Evolutionary conservation across 1,140 invertebrate species (phyloP), one percentile per base, ranked within the genome.

Genomic region (Trichogramma pretiosum): DNA sequence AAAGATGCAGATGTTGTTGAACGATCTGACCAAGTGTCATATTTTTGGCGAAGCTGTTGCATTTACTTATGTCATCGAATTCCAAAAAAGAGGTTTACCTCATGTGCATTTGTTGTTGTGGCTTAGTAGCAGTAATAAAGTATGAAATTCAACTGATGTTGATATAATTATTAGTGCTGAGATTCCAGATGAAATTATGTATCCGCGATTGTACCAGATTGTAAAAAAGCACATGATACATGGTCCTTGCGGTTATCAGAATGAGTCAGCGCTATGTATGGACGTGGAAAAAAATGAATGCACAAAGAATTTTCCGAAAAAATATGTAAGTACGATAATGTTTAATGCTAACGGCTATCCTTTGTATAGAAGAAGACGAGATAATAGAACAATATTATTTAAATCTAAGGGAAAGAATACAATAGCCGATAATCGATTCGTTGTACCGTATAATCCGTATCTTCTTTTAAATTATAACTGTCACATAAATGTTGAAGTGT

Each of bases 191-290:
- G 22, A 23, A 23, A 5, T 14, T 21, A 42, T 8, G 13, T 37
- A 36, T 17, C 35, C 33, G n/a, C 14, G 23, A n/a, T 23, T 37
- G 18, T 16, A 48, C 22, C 39, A 30, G 33, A 14, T 39, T 14
- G 37, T 39, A 13, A 39, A 39, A 39, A 10, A 39, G 13, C 7
- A 16, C 26, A 39, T 39, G 37, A 24, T 39, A 22, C 37, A 39
- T 16, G 37, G 5, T 4, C 37, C 14, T 24, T 38, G 37, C 26
- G 37, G 37, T 14, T 5, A 32, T 36, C 0, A 26, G 16, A 26
- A 34, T 39, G 47, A 56, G 59, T 43, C 51, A 65, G 47, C 24
- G 5, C 24, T 11, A 14, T 50, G 23, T 41, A 48, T 48, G 46
- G 26, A 37, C n/a, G 8, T 21, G 22, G 18, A 19, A 11, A 42